Evolutionary conservation across 2,888 invertebrate genomes (phyloP).

Genomic region (Drosophila phalerata): DNA sequence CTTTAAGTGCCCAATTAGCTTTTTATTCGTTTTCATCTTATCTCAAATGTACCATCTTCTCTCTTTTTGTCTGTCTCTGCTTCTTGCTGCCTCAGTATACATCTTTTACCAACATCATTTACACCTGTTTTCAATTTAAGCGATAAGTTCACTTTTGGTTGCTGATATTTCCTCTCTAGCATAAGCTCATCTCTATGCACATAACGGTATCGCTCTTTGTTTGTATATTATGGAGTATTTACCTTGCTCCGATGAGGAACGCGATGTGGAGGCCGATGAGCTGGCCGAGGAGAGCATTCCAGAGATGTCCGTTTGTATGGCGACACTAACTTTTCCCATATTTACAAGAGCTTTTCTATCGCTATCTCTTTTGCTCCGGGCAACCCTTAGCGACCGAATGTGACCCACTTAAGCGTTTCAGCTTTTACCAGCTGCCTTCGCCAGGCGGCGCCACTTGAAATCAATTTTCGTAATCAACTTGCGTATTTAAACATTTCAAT

Average conservation of each 20-base stretch:
- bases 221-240: constrained; percentile 38
- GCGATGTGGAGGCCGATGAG: constrained; percentile 75
- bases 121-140: constrained; percentile 63
- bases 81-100: constrained; percentile 8
- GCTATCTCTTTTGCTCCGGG: constrained; percentile 22
- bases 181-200: constrained; percentile 51
- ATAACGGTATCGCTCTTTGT: constrained; percentile 30
- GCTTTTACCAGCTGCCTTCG: constrained; percentile 26
- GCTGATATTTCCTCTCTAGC: constrained; percentile 40
- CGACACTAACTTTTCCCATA: constrained; percentile 82
- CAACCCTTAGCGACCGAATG: constrained; percentile 37
- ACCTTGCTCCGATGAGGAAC: constrained; percentile 82
- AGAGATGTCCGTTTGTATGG: constrained; percentile 84
- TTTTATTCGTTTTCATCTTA: constrained; percentile 54
- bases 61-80: neutral
- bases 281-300: constrained; percentile 79
- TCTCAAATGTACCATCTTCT: constrained; percentile 48
- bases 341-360: constrained; percentile 9
- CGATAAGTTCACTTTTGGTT: constrained; percentile 27
- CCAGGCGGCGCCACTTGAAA: constrained; percentile 68
- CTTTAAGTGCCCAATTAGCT: constrained; percentile 50
- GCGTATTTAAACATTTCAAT: constrained; percentile 63
- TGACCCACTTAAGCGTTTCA: constrained; percentile 66
- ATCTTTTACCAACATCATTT: constrained; percentile 45
- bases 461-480: constrained; percentile 73